Evolutionary conservation across 2,113 vertebrate genomes (phyloP), one percentile per base, ranked within the genome.

Genomic region (Talpa occidentalis): DNA sequence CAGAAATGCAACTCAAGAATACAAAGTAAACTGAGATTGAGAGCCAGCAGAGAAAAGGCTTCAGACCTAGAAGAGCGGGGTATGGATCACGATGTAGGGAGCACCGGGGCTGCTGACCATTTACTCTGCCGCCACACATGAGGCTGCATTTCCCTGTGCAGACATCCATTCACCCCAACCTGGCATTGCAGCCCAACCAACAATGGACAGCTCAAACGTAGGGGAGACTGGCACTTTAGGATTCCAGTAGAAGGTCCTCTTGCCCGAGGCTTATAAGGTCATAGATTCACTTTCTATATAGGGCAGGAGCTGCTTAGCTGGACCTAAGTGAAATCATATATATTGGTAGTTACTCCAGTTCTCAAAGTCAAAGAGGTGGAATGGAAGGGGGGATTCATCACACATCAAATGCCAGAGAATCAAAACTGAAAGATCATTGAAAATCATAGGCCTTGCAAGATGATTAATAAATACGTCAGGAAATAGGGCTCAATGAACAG

Each of bases 191-290:
- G 96, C 85, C 85, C 96, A 96, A 95, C 93, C 96, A 94, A 95
- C 94, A 96, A 96, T 64, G 96, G 97, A 85, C 90, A 97, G 97
- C 96, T 97, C 96, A 97, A 94, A 97, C 96, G 97, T 95, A 96
- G 95, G 95, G 96, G 97, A 93, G 95, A 96, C 69, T 93, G 95
- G 95, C 96, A 90, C 94, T 74, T 96, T 98, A 94, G 96, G 97
- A 93, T 83, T 91, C 97, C 96, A 96, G 91, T 94, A 97, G 97
- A 95, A 97, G 98, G 94, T 94, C 82, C 93, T 97, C 91, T 97
- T 96, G 95, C 95, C 86, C 82, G 88, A 96, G 93, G 96, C 95
- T 80, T 94, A 28, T 67, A 66, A 93, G 94, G 97, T 97, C 97
- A 97, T 49, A 90, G 95, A 96, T 97, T 97, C 95, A 97, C 35